Percentiles rank a stretch among this genome's conserved stretches.
Evolutionary conservation across 1,140 invertebrate species (phyloP).

Genomic region (Orchestia grillus): DNA sequence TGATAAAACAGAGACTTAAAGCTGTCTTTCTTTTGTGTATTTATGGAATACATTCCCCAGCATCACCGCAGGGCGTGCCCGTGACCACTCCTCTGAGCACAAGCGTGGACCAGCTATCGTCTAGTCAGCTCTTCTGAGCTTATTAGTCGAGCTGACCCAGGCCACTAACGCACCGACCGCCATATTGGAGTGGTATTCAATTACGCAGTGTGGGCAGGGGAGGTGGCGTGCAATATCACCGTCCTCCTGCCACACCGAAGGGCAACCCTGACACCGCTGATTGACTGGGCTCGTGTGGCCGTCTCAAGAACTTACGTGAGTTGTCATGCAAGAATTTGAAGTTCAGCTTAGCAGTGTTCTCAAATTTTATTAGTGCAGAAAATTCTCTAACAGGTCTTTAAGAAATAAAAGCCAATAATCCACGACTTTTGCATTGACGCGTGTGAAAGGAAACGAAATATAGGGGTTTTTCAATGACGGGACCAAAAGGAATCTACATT

Average conservation of each 20-base stretch:
- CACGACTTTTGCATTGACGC: neutral
- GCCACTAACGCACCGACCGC: neutral
- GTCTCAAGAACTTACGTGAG: neutral
- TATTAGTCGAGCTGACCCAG: neutral
- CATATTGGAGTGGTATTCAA: neutral
- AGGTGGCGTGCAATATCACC: neutral
- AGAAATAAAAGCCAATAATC: neutral
- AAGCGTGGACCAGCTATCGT: neutral
- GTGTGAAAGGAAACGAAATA: neutral
- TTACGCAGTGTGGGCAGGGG: neutral
- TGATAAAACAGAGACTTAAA: neutral
- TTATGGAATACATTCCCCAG: neutral
- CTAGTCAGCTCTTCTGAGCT: neutral
- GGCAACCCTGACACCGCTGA: neutral
- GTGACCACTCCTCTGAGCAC: neutral
- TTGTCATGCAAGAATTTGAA: neutral
- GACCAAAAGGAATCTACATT: no score
- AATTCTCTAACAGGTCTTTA: neutral
- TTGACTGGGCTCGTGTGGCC: neutral
- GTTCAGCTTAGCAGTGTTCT: neutral
- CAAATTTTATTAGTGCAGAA: neutral
- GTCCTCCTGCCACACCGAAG: neutral
- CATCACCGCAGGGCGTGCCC: neutral
- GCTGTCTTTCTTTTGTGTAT: neutral
- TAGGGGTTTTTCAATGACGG: no score